Percentiles rank a stretch among this genome's conserved stretches.
Conservation (phyloP, 2,113 vertebrate species). For the Plecturocebus donacophilus region DNA sequence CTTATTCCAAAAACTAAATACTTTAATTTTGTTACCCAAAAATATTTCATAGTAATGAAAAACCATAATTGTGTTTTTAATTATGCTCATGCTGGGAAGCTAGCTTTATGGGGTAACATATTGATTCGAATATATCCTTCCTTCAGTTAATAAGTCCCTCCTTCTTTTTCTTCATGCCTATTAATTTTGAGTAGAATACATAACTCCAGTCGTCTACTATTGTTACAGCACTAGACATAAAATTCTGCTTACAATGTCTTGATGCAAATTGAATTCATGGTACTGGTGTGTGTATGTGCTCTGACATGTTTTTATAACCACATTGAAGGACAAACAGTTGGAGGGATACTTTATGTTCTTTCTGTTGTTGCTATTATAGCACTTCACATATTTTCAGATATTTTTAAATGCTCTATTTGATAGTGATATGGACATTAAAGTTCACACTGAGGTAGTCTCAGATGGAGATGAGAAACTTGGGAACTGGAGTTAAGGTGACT, state of each 20-base stretch:
- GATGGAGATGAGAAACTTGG: no score
- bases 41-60: constrained; percentile 31
- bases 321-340: neutral
- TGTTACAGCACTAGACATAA: neutral
- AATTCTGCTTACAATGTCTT: neutral
- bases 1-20: constrained; percentile 54
- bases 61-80: constrained; percentile 57
- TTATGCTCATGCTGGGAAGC: constrained; percentile 9
- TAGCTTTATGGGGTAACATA: neutral
- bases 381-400: neutral
- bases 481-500: no score
- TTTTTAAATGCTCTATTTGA: neutral
- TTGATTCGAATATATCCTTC: constrained; percentile 28
- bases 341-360: neutral
- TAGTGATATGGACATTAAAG: no score
- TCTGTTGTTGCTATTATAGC: neutral
- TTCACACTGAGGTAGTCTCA: no score
- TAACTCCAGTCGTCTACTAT: neutral
- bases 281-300: neutral
- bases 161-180: neutral
- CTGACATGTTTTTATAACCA: neutral
- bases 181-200: constrained; percentile 16
- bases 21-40: constrained; percentile 41
- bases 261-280: neutral
- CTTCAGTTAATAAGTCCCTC: neutral